Evolutionary conservation across 2,113 vertebrate genomes (phyloP).

Genomic region (Candoia aspera): DNA sequence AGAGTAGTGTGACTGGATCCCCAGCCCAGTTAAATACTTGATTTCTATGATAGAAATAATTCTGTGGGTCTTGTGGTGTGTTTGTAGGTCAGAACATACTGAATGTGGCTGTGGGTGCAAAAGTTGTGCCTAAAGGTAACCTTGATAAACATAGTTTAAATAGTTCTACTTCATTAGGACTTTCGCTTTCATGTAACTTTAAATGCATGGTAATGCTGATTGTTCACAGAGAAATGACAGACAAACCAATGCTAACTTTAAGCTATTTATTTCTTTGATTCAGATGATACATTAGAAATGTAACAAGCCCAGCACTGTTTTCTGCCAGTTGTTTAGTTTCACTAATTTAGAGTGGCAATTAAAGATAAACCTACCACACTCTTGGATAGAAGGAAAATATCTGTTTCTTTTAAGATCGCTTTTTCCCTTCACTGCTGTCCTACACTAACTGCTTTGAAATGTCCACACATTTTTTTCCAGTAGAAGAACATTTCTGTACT

Average conservation of each 20-base stretch:
- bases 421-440: constrained; percentile 79
- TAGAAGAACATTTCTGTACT: constrained; percentile 82
- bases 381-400: constrained; percentile 68
- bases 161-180: constrained; percentile 13
- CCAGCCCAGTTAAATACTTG: not conserved
- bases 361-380: constrained; percentile 74
- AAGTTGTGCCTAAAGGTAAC: not conserved
- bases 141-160: constrained; percentile 29
- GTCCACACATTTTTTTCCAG: constrained; percentile 79
- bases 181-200: not conserved
- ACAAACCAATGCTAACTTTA: constrained; percentile 48
- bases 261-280: constrained; percentile 62
- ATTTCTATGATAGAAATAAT: constrained; percentile 5
- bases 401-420: constrained; percentile 77
- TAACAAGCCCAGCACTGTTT: constrained; percentile 64
- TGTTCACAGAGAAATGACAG: constrained; percentile 48
- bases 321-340: constrained; percentile 74
- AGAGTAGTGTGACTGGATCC: not conserved
- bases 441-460: constrained; percentile 84
- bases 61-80: not conserved
- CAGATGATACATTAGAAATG: constrained; percentile 54
- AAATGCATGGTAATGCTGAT: constrained; percentile 31
- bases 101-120: constrained; percentile 11
- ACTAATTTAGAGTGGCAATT: constrained; percentile 61
- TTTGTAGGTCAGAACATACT: not conserved